A percentile compares a stretch with the other conserved stretches of the same genome.
Conservation (phyloP, 2,888 invertebrate genomes). For the Heteromurus nitidus region DNA sequence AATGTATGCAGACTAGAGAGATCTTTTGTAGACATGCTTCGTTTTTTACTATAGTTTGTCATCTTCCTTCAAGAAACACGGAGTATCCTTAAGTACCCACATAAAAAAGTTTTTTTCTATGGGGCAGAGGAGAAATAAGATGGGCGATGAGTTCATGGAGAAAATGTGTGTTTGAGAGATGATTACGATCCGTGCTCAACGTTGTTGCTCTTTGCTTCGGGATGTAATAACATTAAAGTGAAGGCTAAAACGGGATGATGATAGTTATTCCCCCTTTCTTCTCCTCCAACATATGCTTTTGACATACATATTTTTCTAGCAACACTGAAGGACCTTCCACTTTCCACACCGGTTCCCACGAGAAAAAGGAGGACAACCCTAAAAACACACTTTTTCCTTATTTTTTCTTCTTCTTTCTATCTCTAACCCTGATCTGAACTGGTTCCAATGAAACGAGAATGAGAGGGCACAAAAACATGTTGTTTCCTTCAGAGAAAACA, state of each 20-base stretch:
- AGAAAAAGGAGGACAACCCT: not conserved
- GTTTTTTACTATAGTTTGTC: not conserved
- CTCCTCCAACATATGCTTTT: too few relatives aligned
- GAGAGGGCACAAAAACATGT: too few relatives aligned
- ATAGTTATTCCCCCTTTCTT: too few relatives aligned
- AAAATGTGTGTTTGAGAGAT: slow-evolving; percentile 34
- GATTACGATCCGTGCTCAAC: slow-evolving; percentile 14
- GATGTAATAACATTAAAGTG: slow-evolving; percentile 38
- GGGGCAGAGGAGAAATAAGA: not conserved
- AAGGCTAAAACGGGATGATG: slow-evolving; percentile 26
- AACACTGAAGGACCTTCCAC: slow-evolving; percentile 7
- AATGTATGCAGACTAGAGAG: not conserved
- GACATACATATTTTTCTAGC: too few relatives aligned
- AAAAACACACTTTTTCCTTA: too few relatives aligned
- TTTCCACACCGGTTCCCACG: not conserved
- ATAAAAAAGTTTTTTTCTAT: not conserved
- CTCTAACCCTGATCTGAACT: too few relatives aligned
- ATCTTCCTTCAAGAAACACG: not conserved
- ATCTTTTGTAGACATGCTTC: not conserved
- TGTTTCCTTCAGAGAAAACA: too few relatives aligned
- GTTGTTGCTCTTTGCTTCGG: not conserved
- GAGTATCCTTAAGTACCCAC: slow-evolving; percentile 33
- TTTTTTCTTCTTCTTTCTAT: too few relatives aligned
- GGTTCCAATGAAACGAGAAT: too few relatives aligned
- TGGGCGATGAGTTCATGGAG: slow-evolving; percentile 32